phyloP scores from a whole-genome alignment of 2,113 vertebrate genomes.

The Brienomyrus brachyistius region DNA sequence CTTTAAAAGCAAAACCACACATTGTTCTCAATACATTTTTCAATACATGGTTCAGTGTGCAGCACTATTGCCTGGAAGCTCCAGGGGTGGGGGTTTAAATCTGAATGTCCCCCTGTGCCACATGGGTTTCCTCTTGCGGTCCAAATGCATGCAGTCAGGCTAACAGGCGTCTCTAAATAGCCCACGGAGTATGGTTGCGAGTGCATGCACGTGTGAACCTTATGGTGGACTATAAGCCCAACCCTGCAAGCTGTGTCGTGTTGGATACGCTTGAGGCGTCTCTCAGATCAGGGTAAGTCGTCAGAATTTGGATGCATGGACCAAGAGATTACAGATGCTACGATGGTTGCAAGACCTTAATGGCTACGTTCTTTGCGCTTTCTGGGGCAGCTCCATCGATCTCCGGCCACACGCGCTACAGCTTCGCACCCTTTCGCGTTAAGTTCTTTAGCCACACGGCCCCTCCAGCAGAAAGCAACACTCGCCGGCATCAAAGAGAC shows the following conservation, averaged over 20 bases:
- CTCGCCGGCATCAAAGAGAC: slow-evolving; percentile 15
- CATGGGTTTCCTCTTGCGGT: neutral
- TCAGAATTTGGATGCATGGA: neutral
- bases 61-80: neutral
- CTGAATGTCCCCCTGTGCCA: neutral
- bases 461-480: neutral
- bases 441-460: slow-evolving; percentile 5
- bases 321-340: neutral
- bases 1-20: neutral
- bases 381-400: neutral
- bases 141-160: neutral
- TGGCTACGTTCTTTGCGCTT: neutral
- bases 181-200: neutral
- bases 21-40: neutral
- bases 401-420: slow-evolving; percentile 2
- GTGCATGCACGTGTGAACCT: neutral
- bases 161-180: neutral
- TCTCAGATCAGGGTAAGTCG: neutral
- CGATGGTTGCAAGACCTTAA: neutral
- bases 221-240: neutral
- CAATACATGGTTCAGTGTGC: neutral
- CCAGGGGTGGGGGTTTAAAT: neutral
- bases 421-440: neutral
- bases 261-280: neutral
- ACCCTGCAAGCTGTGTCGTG: neutral